phyloP scores from a whole-genome alignment of 2,113 vertebrate species.

The Suricata suricatta region DNA sequence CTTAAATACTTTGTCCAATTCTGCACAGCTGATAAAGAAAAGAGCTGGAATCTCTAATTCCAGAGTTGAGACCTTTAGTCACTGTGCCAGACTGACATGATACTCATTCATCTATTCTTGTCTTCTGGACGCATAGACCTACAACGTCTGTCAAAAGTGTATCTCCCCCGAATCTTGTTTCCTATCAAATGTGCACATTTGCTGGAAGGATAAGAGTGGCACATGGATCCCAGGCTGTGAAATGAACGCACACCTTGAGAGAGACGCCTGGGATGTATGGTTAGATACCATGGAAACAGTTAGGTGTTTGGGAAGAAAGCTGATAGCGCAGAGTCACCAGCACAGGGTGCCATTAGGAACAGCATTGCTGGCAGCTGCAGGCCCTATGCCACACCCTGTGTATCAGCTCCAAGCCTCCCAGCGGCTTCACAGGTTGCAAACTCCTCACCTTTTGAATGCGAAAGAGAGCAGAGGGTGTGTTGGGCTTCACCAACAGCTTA shows the following conservation, averaged over 20 bases:
- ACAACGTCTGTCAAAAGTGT: background rate
- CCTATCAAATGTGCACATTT: background rate
- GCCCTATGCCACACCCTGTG: accelerated
- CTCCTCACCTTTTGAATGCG: background rate
- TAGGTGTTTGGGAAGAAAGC: background rate
- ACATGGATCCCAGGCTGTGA: conserved; percentile 38
- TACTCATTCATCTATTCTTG: background rate
- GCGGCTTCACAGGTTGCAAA: accelerated
- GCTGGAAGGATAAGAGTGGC: background rate
- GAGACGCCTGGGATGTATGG: background rate
- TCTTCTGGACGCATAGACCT: background rate
- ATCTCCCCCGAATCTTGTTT: background rate
- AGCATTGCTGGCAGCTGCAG: background rate
- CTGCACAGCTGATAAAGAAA: background rate
- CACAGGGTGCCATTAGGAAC: background rate
- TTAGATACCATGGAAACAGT: background rate
- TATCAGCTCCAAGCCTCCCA: accelerated
- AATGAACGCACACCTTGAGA: background rate
- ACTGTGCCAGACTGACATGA: accelerated
- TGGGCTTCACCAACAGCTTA: background rate
- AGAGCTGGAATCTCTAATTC: background rate
- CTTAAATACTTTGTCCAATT: background rate
- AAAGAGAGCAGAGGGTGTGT: background rate
- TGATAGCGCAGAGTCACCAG: background rate
- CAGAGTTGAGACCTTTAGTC: background rate